phyloP scores from a whole-genome alignment of 2,888 invertebrate genomes.

The Philopedon plagiatum region DNA sequence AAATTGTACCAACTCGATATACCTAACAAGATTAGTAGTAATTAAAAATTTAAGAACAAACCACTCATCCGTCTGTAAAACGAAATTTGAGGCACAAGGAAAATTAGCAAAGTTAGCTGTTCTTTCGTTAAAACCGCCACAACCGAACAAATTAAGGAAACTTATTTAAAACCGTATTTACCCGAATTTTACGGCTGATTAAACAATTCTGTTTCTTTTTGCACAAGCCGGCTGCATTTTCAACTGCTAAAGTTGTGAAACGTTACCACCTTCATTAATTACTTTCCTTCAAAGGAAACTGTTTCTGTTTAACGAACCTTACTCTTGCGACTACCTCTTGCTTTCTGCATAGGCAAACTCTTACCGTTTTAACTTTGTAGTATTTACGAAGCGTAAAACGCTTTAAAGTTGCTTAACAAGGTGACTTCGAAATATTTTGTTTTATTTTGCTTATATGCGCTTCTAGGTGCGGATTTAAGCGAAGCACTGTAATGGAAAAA shows the following conservation, averaged over 20 bases:
- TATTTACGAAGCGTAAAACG: conserved; percentile 22
- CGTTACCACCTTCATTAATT: conserved; percentile 50
- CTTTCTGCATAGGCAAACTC: conserved; percentile 22
- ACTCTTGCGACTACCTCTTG: conserved; percentile 14
- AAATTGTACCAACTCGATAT: no score
- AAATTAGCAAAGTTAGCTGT: background rate
- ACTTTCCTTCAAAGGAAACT: conserved; percentile 56
- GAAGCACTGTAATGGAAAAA: no score
- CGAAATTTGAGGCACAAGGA: background rate
- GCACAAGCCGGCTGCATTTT: conserved; percentile 45
- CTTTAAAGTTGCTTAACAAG: background rate
- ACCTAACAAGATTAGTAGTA: no score
- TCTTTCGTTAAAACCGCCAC: background rate
- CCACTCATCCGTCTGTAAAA: no score
- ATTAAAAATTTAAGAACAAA: no score
- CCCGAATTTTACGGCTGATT: conserved; percentile 34
- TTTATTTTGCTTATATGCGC: background rate
- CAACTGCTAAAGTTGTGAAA: conserved; percentile 54
- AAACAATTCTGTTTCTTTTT: conserved; percentile 39
- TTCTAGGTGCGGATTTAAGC: background rate
- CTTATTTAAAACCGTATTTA: conserved; percentile 22
- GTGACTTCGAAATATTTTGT: conserved; percentile 5
- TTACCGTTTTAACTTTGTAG: conserved; percentile 30
- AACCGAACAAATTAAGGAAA: conserved; percentile 24
- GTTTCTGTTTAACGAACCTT: conserved; percentile 51